Evolutionary conservation across 2,113 vertebrate genomes (phyloP).

Genomic region (Myrmophylax atrothorax): DNA sequence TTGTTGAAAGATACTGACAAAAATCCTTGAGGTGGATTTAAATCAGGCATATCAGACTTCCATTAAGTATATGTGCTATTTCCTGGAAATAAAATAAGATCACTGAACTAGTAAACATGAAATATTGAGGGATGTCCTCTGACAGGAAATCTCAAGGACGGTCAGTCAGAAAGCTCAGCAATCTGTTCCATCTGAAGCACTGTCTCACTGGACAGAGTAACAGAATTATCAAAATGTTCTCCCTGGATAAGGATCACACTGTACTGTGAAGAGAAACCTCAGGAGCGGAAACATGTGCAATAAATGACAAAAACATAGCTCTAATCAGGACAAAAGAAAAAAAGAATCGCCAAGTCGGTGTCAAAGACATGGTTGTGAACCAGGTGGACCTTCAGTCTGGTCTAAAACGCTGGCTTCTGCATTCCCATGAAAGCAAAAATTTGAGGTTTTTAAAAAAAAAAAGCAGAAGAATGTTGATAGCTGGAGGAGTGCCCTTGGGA

Average conservation of each 20-base stretch:
- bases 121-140: not conserved
- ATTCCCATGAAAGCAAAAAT: not conserved
- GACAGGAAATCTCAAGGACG: not conserved
- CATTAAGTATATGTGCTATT: not conserved
- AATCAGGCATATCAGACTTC: not conserved
- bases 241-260: not conserved
- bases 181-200: not conserved
- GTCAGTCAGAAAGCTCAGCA: not conserved
- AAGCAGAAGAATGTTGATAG: not conserved
- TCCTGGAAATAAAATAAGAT: not conserved
- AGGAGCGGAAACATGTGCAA: not conserved
- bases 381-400: not conserved
- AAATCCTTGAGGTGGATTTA: constrained; percentile 5
- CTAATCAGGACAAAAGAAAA: not conserved
- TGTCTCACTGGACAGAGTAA: not conserved
- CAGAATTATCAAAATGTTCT: not conserved
- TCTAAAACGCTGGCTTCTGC: not conserved
- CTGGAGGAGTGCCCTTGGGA: not conserved
- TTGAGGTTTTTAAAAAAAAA: not conserved
- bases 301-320: not conserved
- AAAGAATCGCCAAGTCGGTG: not conserved
- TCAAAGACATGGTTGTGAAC: not conserved
- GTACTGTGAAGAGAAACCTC: not conserved
- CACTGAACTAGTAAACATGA: constrained; percentile 7
- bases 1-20: not conserved